Conservation (phyloP, 1,140 invertebrate species). For the Mercenaria mercenaria region DNA sequence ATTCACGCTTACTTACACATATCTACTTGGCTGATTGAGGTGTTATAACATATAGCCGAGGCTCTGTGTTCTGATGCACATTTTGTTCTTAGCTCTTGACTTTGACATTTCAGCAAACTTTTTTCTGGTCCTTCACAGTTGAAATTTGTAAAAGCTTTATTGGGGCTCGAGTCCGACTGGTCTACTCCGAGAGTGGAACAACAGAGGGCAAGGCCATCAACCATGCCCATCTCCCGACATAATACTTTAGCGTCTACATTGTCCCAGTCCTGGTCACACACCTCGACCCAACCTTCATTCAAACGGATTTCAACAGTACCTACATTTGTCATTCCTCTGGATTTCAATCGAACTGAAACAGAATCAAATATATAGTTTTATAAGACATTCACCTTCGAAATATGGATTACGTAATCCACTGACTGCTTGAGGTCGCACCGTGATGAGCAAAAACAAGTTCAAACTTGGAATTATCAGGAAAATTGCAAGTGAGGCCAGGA, state of each 20-base stretch:
- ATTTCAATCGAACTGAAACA: conserved; percentile 74
- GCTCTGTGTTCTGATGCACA: conserved; percentile 70
- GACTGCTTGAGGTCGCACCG: too few relatives aligned
- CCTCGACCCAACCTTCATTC: conserved; percentile 73
- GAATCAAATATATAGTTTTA: too few relatives aligned
- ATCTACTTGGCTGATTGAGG: conserved; percentile 57
- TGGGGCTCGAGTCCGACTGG: conserved; percentile 55
- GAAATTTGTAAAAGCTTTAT: conserved; percentile 64
- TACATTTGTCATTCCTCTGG: conserved; percentile 73
- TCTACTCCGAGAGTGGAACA: conserved; percentile 72
- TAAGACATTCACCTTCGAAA: too few relatives aligned
- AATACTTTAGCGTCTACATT: conserved; percentile 73
- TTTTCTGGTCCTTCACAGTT: conserved; percentile 70
- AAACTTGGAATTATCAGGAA: too few relatives aligned
- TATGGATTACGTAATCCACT: too few relatives aligned
- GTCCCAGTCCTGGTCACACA: conserved; percentile 78
- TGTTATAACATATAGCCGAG: conserved; percentile 74
- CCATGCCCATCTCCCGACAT: conserved; percentile 73
- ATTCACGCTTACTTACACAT: conserved; percentile 59
- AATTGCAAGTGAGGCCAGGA: too few relatives aligned
- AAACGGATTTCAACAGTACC: conserved; percentile 74
- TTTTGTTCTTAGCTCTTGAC: conserved; percentile 37
- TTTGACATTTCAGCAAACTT: conserved; percentile 64
- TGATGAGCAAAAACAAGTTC: too few relatives aligned
- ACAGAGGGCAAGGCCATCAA: conserved; percentile 66